A percentile compares a stretch with the other conserved stretches of the same genome.
phyloP scores from a whole-genome alignment of 2,797 vertebrate genomes.

The Champsocephalus esox region DNA sequence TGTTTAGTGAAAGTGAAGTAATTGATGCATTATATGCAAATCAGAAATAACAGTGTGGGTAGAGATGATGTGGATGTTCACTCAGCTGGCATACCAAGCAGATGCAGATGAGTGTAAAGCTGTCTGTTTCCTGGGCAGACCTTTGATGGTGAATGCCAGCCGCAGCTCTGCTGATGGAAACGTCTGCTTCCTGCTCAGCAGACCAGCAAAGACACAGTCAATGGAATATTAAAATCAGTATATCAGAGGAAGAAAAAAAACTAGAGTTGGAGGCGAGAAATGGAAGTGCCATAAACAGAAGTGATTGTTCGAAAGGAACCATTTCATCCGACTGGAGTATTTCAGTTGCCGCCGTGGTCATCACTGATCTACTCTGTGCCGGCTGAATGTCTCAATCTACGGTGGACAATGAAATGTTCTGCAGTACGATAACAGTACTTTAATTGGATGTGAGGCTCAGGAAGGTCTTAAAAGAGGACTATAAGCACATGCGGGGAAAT shows the following conservation, averaged over 20 bases:
- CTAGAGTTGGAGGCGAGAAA: constrained; percentile 34
- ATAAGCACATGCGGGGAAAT: constrained; percentile 18
- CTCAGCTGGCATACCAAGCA: constrained; percentile 80
- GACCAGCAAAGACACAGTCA: constrained; percentile 77
- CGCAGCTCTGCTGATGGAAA: constrained; percentile 75
- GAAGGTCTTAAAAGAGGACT: constrained; percentile 24
- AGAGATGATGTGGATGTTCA: constrained; percentile 75
- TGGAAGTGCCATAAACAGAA: constrained; percentile 44
- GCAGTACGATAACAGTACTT: constrained; percentile 20
- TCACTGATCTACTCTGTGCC: constrained; percentile 17
- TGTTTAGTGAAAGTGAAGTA: constrained; percentile 79
- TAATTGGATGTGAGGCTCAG: constrained; percentile 36
- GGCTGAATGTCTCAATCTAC: constrained; percentile 11
- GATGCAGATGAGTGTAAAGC: constrained; percentile 79
- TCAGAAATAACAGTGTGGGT: constrained; percentile 79
- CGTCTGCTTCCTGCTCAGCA: constrained; percentile 80
- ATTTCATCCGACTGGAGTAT: constrained; percentile 21
- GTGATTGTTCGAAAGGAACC: constrained; percentile 47
- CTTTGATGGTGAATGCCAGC: constrained; percentile 82
- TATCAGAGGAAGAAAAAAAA: constrained; percentile 53
- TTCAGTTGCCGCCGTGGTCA: constrained; percentile 29
- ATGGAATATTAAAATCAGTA: constrained; percentile 81
- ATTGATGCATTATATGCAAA: constrained; percentile 86
- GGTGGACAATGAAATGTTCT: constrained; percentile 27
- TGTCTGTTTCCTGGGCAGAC: constrained; percentile 76